Evolutionary conservation across 2,888 invertebrate species (phyloP), one percentile per base, ranked within the genome.

Genomic region (Disparrhopalites patrizii): DNA sequence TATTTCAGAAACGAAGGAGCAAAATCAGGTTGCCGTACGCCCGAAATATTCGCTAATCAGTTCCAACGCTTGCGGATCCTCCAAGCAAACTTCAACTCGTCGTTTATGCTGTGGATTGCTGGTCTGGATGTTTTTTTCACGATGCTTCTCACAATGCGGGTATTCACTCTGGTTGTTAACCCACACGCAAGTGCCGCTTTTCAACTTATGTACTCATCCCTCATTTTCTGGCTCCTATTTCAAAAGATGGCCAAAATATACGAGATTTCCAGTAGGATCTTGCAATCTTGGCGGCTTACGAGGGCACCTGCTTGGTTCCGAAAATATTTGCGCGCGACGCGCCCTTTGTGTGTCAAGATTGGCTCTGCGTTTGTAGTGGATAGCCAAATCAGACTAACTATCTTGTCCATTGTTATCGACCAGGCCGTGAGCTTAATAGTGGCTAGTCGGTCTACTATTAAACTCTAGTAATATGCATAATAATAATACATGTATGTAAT

Each of bases 401-500:
- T 36, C 7, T 15, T 36, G 8, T 36, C 36, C 15, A 36, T 36
- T 36, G 15, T 36, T 36, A 36, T 36, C 15, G 8, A 36, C 15
- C 36, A 36, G 36, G 15, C 36, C 8, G 36, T 36, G 36, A 36
- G 36, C 36, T 36, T 36, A 15, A 15, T 36, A 36, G 36, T 36
- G 7, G 36, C 36, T 10, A 36, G 36, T 15, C 7, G 36, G 15
- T n/a, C n/a, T n/a, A n/a, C n/a, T n/a, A n/a, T n/a, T n/a, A n/a
- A n/a, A n/a, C n/a, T n/a, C n/a, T n/a, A n/a, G n/a, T n/a, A n/a
- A n/a, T n/a, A n/a, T n/a, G n/a, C n/a, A n/a, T n/a, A n/a, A n/a
- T n/a, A n/a, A 36, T 10, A 36, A 10, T 36, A 36, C 7, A 36
- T 71, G 61, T 1, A 54, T 61, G 30, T 40, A 62, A 38, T 30